Percentiles rank a stretch among this genome's conserved stretches.
These are phyloP conservation scores for Sardinella longiceps DNA, from an alignment of 2,797 vertebrate species.

Conservation along the genomic window DNA sequence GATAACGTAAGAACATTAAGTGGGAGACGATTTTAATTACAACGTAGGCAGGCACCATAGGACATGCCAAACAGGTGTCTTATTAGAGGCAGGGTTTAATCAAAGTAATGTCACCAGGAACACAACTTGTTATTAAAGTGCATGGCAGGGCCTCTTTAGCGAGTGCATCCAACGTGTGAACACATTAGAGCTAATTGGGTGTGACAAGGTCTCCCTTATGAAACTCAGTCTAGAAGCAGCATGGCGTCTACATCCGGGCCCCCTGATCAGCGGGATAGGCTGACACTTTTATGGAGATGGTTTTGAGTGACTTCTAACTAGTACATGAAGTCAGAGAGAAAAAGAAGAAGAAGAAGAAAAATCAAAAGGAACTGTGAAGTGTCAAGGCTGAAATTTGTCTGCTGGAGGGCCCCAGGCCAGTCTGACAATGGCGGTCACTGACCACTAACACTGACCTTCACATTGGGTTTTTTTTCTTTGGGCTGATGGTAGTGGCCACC, in stretches of 20 bases:
- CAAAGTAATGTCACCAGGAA: conserved; percentile 16
- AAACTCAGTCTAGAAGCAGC: conserved; percentile 7
- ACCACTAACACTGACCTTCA: neutral
- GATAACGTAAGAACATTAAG: neutral
- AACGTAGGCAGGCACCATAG: neutral
- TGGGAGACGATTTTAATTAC: conserved; percentile 9
- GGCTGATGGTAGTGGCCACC: neutral
- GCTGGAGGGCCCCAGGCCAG: neutral
- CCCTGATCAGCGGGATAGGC: neutral
- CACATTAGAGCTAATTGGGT: conserved; percentile 24
- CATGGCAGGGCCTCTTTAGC: conserved; percentile 21
- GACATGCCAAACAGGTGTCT: conserved; percentile 25
- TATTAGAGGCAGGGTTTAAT: conserved; percentile 17
- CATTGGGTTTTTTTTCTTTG: neutral
- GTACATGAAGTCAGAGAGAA: too few relatives aligned
- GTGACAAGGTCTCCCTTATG: conserved; percentile 17
- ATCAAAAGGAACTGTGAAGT: neutral
- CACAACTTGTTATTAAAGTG: conserved; percentile 20
- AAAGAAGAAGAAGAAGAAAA: neutral
- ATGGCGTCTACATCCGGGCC: neutral
- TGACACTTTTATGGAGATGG: neutral
- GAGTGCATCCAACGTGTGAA: conserved; percentile 9
- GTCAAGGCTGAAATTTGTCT: neutral
- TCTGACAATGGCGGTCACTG: neutral
- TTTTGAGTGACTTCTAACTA: conserved; percentile 1